Evolutionary conservation across 2,888 invertebrate species (phyloP).

Genomic region (Platycheirus rosarum): DNA sequence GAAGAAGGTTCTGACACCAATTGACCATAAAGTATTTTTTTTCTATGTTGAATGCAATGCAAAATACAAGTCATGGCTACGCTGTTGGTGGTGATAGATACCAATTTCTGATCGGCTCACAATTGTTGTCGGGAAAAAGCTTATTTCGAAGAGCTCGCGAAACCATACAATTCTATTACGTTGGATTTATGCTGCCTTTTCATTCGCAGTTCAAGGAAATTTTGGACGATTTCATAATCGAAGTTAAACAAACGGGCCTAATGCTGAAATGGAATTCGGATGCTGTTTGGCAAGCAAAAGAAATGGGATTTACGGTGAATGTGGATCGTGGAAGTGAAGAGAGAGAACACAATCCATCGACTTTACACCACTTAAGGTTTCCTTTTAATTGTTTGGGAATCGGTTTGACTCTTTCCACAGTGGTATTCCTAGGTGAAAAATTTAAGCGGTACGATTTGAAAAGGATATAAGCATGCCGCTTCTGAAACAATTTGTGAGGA

Average conservation of each 20-base stretch:
- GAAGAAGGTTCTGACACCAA: not conserved
- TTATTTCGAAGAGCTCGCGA: not conserved
- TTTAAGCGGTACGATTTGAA: too few species aligned
- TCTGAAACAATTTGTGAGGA: too few species aligned
- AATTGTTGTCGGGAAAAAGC: not conserved
- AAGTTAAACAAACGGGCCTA: not conserved
- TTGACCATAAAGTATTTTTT: not conserved
- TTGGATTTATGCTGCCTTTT: not conserved
- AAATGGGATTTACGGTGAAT: not conserved
- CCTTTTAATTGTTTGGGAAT: slow-evolving; percentile 7
- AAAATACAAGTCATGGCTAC: not conserved
- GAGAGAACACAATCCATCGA: not conserved
- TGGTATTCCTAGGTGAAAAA: slow-evolving; percentile 3
- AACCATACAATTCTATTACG: not conserved
- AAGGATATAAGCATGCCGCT: too few species aligned
- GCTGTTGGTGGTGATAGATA: not conserved
- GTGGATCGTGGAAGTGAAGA: not conserved
- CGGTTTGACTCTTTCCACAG: not conserved
- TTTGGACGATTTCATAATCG: not conserved
- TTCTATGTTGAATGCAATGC: not conserved
- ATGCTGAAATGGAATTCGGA: not conserved
- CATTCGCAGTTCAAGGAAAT: not conserved
- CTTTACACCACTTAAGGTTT: not conserved
- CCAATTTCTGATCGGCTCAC: not conserved
- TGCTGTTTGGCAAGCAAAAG: not conserved